Base-by-base conservation (phyloP, 2,888 invertebrate species). In the Plebejus argus region DNA sequence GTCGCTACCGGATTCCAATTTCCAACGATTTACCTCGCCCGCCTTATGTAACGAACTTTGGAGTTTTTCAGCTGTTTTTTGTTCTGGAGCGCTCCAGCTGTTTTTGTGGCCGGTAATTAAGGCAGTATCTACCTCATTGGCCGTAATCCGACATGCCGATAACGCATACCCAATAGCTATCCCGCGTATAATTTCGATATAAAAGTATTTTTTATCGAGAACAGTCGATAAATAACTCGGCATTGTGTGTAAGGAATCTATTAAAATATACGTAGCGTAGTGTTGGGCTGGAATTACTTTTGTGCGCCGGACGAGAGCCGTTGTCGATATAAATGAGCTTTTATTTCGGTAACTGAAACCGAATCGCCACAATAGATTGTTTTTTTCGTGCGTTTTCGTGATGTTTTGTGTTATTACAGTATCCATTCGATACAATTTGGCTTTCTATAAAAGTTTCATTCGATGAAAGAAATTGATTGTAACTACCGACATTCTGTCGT, bases 1-100 rank as follows among this genome's bases (percentile, higher is more conserved):
- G 80, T 80, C 78, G 79, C 79, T 79, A 70, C 83, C 80, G 83
- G 85, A 85, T 83, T 84, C 83, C 83, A 91, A 91, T 91, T 90
- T 91, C 90, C 85, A 79, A 78, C 90, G 84, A 91, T 91, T 91
- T 88, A 89, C 90, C 84, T 86, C 91, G 91, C 86, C 84, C 84
- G 84, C 83, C 84, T 85, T 86, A 85, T 84, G 83, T 87, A 86
- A 82, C 80, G 80, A 76, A 78, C 76, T 78, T 71, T 79, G 76
- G 78, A 56, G 79, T 82, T 84, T 86, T 85, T 83, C 82, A 81
- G 81, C 80, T 80, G 79, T 81, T 78, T 82, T 85, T 86, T 88
- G 88, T 89, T 88, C 86, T 84, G 83, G 83, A 85, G 79, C 82
- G 80, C 81, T 81, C 80, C 56, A 28, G 78, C 79, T 85, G 74